phyloP scores from a whole-genome alignment of 2,888 invertebrate genomes.

The Drosophila barbarae region DNA sequence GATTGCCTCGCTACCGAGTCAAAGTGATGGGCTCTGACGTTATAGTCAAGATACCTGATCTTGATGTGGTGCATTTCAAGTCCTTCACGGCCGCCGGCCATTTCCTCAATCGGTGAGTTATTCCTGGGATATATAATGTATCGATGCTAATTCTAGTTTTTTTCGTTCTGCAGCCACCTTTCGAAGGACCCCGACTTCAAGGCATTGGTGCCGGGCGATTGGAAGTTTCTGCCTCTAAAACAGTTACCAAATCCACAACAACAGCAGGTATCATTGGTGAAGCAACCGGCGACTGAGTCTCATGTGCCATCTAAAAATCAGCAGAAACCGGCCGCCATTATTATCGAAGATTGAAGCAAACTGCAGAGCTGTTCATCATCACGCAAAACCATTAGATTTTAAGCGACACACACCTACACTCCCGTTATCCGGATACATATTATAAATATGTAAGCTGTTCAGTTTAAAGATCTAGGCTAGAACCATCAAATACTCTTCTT shows the following conservation, averaged over 20 bases:
- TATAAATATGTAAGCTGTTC: slow-evolving; percentile 49
- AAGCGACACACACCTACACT: slow-evolving; percentile 4
- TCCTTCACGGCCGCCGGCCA: slow-evolving; percentile 53
- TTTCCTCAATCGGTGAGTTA: slow-evolving; percentile 74
- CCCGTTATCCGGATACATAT: slow-evolving; percentile 47
- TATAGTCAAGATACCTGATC: slow-evolving; percentile 69
- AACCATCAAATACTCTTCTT: slow-evolving; percentile 20
- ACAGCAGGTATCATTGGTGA: slow-evolving; percentile 7
- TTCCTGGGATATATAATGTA: too few species aligned
- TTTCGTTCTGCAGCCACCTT: slow-evolving; percentile 46
- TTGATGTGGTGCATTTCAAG: slow-evolving; percentile 60
- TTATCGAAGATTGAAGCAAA: slow-evolving; percentile 61
- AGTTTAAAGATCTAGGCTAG: slow-evolving; percentile 19
- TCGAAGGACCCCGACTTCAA: slow-evolving; percentile 22
- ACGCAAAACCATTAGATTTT: neutral
- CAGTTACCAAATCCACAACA: neutral
- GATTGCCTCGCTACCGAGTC: slow-evolving; percentile 67
- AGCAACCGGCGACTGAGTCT: slow-evolving; percentile 4
- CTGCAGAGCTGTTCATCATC: neutral
- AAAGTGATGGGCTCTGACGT: slow-evolving; percentile 61
- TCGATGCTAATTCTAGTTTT: neutral
- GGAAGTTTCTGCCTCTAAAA: slow-evolving; percentile 57
- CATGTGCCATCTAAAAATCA: slow-evolving; percentile 15
- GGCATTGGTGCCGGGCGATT: slow-evolving; percentile 47
- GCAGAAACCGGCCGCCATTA: slow-evolving; percentile 47